Conservation (phyloP, 2,888 invertebrate genomes). For the Acleris sparsana region DNA sequence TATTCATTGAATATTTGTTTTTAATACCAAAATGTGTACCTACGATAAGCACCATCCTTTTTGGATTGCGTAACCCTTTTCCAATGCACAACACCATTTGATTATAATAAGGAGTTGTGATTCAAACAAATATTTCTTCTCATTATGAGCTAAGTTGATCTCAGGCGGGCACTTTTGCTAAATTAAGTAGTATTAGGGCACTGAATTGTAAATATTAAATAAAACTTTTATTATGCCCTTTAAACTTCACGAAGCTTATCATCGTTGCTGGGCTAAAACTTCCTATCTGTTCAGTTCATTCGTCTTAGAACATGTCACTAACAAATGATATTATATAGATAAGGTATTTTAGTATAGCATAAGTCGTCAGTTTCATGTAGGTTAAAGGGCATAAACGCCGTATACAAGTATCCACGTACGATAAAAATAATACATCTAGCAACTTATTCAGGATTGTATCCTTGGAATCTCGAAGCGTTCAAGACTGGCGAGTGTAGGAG, state of each 20-base stretch:
- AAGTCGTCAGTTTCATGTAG: neutral
- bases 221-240: neutral
- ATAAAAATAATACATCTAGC: neutral
- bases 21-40: too few relatives aligned
- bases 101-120: slow-evolving; percentile 1
- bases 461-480: slow-evolving; percentile 38
- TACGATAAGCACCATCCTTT: too few relatives aligned
- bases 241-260: neutral
- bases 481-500: slow-evolving; percentile 52
- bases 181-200: slow-evolving; percentile 28
- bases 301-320: too few relatives aligned
- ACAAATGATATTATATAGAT: too few relatives aligned
- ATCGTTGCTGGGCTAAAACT: too few relatives aligned
- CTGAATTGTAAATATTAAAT: slow-evolving; percentile 21
- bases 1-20: too few relatives aligned
- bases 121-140: slow-evolving; percentile 33
- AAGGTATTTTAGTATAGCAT: neutral
- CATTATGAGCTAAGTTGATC: slow-evolving; percentile 68
- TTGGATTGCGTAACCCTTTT: too few relatives aligned
- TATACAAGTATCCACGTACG: neutral
- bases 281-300: too few relatives aligned
- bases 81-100: too few relatives aligned
- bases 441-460: slow-evolving; percentile 1
- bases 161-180: slow-evolving; percentile 52
- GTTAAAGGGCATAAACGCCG: neutral